Evolutionary conservation across 2,888 invertebrate genomes (phyloP).

Genomic region (Magallana nippona): DNA sequence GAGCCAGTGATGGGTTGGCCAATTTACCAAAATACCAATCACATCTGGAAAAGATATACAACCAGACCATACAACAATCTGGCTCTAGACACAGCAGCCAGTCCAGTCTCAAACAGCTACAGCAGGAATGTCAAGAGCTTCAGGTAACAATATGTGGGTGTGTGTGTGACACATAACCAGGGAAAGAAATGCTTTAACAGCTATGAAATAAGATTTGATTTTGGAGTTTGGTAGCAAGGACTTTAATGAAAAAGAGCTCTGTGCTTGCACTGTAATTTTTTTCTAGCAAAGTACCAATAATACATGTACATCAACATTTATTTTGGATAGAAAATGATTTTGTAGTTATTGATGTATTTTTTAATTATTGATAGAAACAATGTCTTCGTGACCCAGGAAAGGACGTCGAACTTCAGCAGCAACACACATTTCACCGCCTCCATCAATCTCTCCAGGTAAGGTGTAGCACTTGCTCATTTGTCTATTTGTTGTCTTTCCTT

Average conservation of each 20-base stretch:
- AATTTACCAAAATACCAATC: constrained; percentile 74
- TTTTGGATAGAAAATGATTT: too few relatives aligned
- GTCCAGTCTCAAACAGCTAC: constrained; percentile 82
- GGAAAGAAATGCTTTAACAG: background rate
- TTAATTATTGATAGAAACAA: constrained; percentile 74
- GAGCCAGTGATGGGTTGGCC: constrained; percentile 90
- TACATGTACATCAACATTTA: too few relatives aligned
- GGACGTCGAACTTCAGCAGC: constrained; percentile 80
- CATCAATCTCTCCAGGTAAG: constrained; percentile 66
- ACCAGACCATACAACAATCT: constrained; percentile 83
- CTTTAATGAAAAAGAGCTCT: too few relatives aligned
- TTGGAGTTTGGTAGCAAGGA: too few relatives aligned
- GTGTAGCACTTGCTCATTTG: background rate
- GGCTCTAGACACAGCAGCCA: constrained; percentile 70
- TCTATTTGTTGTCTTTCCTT: too few relatives aligned
- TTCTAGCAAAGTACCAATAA: too few relatives aligned
- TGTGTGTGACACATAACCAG: background rate
- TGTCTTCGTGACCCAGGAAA: constrained; percentile 73
- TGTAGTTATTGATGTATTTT: background rate
- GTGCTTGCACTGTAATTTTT: too few relatives aligned
- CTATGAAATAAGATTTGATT: background rate
- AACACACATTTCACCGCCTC: constrained; percentile 80
- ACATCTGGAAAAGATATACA: constrained; percentile 81
- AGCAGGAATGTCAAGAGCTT: constrained; percentile 90
- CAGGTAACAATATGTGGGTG: constrained; percentile 81